Evolutionary conservation across 1,140 invertebrate genomes (phyloP).

Genomic region (Vollenhovia emeryi): DNA sequence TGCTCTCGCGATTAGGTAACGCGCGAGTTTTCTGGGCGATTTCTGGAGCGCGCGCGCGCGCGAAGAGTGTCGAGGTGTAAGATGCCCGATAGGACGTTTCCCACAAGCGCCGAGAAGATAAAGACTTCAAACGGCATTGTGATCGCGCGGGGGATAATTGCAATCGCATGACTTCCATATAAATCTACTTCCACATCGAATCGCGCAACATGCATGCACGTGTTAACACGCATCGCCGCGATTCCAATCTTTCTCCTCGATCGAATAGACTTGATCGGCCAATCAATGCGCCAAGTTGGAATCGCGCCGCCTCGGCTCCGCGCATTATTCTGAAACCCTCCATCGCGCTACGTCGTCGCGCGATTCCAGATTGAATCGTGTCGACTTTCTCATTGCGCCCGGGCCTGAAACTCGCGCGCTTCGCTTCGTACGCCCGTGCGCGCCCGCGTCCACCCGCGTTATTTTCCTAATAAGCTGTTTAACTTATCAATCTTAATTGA

Average conservation of each 20-base stretch:
- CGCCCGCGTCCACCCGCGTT: no score
- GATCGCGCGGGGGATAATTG: conserved; percentile 45
- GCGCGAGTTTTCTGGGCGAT: not conserved
- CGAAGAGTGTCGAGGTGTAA: not conserved
- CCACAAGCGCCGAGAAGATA: conserved; percentile 10
- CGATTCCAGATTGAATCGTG: conserved; percentile 2
- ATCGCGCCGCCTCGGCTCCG: not conserved
- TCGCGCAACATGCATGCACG: conserved; percentile 44
- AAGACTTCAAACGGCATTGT: conserved; percentile 29
- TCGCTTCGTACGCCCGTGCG: not conserved
- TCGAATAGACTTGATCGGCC: conserved; percentile 61
- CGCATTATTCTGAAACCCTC: conserved; percentile 6
- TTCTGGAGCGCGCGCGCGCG: not conserved
- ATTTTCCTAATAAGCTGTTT: conserved; percentile 4
- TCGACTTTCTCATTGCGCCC: not conserved
- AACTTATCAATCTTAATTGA: no score
- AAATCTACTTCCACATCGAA: conserved; percentile 61
- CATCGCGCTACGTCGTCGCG: not conserved
- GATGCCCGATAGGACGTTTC: not conserved
- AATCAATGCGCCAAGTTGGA: conserved; percentile 42
- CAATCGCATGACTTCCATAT: conserved; percentile 62
- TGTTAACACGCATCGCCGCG: conserved; percentile 69
- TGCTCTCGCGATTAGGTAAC: not conserved
- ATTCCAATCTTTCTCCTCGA: conserved; percentile 68
- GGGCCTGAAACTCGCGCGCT: not conserved